Conservation (phyloP, 2,113 vertebrate species). For the Vombatus ursinus region DNA sequence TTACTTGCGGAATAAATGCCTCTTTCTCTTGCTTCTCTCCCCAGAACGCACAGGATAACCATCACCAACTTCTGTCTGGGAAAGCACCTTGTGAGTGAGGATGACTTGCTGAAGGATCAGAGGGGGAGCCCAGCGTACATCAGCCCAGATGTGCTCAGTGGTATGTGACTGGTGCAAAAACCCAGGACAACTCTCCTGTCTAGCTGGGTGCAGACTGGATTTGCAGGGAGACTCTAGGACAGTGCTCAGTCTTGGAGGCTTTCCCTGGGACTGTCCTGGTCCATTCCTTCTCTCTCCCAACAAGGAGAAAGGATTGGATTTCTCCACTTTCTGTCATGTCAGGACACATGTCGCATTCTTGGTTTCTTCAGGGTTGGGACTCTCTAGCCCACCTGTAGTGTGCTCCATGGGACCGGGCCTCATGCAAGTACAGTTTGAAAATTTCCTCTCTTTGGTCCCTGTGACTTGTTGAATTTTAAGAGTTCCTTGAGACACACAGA, state of each 20-base stretch:
- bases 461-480: not conserved
- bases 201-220: not conserved
- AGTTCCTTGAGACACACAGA: not conserved
- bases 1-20: not conserved
- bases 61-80: slow-evolving; percentile 99
- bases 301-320: not conserved
- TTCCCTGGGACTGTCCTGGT: not conserved
- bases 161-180: slow-evolving; percentile 79
- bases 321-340: not conserved
- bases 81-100: slow-evolving; percentile 98
- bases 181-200: not conserved
- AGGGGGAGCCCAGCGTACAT: slow-evolving; percentile 99
- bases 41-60: slow-evolving; percentile 97
- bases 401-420: not conserved
- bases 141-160: slow-evolving; percentile 97
- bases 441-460: not conserved
- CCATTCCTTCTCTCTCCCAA: not conserved
- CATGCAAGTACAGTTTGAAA: not conserved
- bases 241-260: not conserved
- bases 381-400: not conserved
- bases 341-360: not conserved
- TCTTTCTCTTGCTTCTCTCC: not conserved
- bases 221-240: not conserved
- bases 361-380: not conserved
- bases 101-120: slow-evolving; percentile 99